These are phyloP conservation scores for Osedax frankpressi DNA, from an alignment of 2,888 invertebrate species.

Conservation along the genomic window DNA sequence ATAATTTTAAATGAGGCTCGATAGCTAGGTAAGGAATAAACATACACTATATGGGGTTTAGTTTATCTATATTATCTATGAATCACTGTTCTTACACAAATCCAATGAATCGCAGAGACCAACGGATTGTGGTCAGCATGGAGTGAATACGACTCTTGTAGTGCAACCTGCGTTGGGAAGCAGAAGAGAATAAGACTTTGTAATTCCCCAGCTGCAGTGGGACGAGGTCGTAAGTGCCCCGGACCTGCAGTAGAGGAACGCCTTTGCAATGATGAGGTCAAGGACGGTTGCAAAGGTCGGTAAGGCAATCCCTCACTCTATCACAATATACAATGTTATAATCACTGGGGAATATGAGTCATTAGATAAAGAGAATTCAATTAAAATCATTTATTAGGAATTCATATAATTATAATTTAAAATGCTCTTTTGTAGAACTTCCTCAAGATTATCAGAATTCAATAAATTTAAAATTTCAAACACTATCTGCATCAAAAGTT, in stretches of 20 bases:
- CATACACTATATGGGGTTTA: too few relatives aligned
- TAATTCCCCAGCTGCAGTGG: slow-evolving; percentile 55
- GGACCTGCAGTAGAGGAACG: background rate
- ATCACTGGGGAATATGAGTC: too few relatives aligned
- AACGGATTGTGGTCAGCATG: slow-evolving; percentile 59
- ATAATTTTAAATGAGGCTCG: too few relatives aligned
- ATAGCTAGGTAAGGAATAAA: too few relatives aligned
- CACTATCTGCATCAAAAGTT: too few relatives aligned
- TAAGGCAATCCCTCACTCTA: background rate
- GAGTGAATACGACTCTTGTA: slow-evolving; percentile 67
- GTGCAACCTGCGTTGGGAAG: slow-evolving; percentile 59
- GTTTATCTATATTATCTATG: too few relatives aligned
- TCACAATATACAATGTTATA: too few relatives aligned
- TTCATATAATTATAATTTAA: background rate
- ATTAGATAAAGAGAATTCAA: too few relatives aligned
- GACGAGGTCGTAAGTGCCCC: slow-evolving; percentile 9
- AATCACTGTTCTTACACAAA: too few relatives aligned
- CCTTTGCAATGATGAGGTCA: slow-evolving; percentile 2
- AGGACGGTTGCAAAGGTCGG: background rate
- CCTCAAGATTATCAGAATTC: too few relatives aligned
- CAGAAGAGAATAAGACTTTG: slow-evolving; percentile 58
- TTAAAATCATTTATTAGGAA: background rate
- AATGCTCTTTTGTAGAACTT: background rate
- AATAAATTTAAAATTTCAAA: too few relatives aligned
- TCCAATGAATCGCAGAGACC: slow-evolving; percentile 15